These are phyloP conservation scores for Oreohelix idahoensis DNA, from an alignment of 1,140 invertebrate species.

Conservation along the genomic window DNA sequence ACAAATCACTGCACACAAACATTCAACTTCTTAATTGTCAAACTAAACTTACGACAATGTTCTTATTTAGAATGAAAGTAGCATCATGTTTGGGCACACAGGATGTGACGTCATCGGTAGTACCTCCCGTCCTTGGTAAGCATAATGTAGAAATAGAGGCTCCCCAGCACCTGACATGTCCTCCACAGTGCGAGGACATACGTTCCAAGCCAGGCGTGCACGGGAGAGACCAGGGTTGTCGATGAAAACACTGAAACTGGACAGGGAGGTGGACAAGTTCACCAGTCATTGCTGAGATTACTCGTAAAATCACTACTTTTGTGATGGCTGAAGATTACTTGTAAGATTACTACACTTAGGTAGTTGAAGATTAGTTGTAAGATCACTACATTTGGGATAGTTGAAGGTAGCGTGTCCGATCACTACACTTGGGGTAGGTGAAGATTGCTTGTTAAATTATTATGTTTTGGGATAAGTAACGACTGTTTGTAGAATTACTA, in stretches of 20 bases:
- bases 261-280: no score
- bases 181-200: neutral
- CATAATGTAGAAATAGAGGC: conserved; percentile 23
- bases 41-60: neutral
- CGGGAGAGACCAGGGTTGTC: neutral
- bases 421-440: no score
- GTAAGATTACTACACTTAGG: no score
- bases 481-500: no score
- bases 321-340: no score
- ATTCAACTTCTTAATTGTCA: neutral
- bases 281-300: no score
- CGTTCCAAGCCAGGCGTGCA: neutral
- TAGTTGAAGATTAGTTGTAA: no score
- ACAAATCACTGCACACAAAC: neutral
- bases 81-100: neutral
- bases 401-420: no score
- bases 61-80: neutral
- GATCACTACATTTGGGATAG: no score
- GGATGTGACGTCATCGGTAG: conserved; percentile 12
- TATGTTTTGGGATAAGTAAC: no score
- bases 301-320: no score
- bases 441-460: no score
- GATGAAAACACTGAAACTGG: conserved; percentile 27
- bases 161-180: conserved; percentile 11
- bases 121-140: conserved; percentile 11